Base-by-base conservation (phyloP, 2,113 vertebrate species). In the Mungos mungo region DNA sequence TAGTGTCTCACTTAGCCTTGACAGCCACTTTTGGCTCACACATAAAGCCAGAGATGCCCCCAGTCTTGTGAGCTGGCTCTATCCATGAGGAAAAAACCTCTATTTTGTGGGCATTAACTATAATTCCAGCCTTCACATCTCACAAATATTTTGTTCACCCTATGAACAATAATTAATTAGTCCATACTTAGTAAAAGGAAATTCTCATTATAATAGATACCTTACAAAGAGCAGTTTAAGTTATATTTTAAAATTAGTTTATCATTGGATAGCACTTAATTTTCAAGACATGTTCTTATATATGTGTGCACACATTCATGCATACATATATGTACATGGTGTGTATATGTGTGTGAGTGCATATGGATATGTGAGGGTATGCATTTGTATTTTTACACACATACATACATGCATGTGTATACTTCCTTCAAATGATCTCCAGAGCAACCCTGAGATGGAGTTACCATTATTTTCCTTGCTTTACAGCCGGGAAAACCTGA, bases 221-320 rank as follows among this genome's bases (percentile, higher is more conserved):
- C 65, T 69, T 87, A 83, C 38, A 92, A 94, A 74, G n/a, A 87
- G 21, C 9, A 74, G 15, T 72, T 35, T 93, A 93, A 92, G 93
- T 89, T 96, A 69, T 93, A 93, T 66, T 89, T 93, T 90, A 50
- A 93, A 93, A 90, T 93, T 94, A 68, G 15, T 60, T 94, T 94
- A 68, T 82, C 68, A 65, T 83, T 96, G 35, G 19, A 80, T 65
- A 90, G 63, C 82, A 81, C 18, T 66, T 84, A 66, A 47, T 77
- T 76, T 85, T 88, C 83, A 50, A 50, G 94, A 47, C 60, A 25
- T 57, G 3, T 21, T 69, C 41, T n/a, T 33, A 31, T 69, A n/a
- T 41, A 66, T 29, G 3, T 12, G 68, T 57, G 16, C 7, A 82
- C 19, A 12, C 16, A 23, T 31, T 21, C 57, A 33, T 23, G 9